phyloP scores from a whole-genome alignment of 2,797 vertebrate species.

The Pipistrellus kuhlii region DNA sequence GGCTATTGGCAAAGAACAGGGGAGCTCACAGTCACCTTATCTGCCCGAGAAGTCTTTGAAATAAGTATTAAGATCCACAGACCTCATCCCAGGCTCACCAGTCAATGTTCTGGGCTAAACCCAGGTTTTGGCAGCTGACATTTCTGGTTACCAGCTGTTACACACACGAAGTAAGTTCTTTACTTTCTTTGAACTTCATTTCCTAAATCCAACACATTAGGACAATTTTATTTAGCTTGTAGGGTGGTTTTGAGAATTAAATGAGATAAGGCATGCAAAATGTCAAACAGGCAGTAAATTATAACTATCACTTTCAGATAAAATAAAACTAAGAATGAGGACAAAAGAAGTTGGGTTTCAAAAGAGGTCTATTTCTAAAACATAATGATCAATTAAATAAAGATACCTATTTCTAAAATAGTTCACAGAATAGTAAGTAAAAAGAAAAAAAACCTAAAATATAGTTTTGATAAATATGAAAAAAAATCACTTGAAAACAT shows the following conservation, averaged over 20 bases:
- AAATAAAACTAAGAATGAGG: neutral
- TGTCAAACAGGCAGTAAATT: neutral
- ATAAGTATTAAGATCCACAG: neutral
- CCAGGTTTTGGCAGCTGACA: neutral
- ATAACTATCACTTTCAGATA: neutral
- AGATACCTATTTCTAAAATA: neutral
- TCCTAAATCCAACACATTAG: neutral
- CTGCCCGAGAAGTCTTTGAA: neutral
- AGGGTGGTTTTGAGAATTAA: neutral
- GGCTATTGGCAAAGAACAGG: neutral
- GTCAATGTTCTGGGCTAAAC: neutral
- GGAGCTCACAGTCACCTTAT: too few species aligned
- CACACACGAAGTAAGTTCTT: neutral
- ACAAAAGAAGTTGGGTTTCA: neutral
- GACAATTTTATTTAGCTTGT: neutral
- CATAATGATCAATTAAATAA: neutral
- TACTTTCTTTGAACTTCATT: neutral
- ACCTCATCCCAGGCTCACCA: neutral
- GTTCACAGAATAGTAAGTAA: neutral
- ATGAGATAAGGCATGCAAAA: neutral
- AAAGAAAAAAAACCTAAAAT: neutral
- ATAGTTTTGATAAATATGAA: slow-evolving; percentile 15
- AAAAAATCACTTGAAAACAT: slow-evolving; percentile 16
- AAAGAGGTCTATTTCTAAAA: neutral
- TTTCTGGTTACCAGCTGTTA: neutral